A percentile compares a stretch with the other conserved stretches of the same genome.
These are phyloP conservation scores for Aporophyla lueneburgensis DNA, from an alignment of 2,888 invertebrate genomes.

Conservation along the genomic window DNA sequence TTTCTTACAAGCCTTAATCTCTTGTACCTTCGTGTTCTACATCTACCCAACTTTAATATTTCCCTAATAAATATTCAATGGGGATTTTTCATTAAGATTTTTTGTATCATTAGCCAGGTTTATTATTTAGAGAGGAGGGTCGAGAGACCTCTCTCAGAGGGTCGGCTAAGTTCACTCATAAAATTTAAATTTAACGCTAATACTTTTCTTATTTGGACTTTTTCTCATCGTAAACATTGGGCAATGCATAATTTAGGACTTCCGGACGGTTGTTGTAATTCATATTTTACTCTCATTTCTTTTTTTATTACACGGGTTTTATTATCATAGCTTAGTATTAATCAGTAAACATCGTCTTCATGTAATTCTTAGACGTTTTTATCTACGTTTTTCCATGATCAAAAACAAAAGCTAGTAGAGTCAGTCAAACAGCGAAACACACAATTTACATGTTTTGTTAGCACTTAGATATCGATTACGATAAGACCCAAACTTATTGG, in stretches of 20 bases:
- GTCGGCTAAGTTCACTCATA: conserved; percentile 75
- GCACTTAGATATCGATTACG: background rate
- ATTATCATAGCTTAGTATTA: conserved; percentile 16
- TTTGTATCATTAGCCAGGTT: conserved; percentile 80
- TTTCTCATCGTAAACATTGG: conserved; percentile 65
- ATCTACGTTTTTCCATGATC: too few relatives aligned
- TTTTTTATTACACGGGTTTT: conserved; percentile 32
- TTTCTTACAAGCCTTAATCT: conserved; percentile 58
- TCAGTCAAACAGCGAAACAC: background rate
- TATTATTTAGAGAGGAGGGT: conserved; percentile 79
- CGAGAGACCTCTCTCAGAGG: conserved; percentile 56
- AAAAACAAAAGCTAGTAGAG: background rate
- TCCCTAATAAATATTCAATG: conserved; percentile 72
- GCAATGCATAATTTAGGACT: conserved; percentile 64
- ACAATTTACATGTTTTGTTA: background rate
- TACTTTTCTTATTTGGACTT: conserved; percentile 71
- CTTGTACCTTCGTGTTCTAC: conserved; percentile 63
- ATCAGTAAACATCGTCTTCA: background rate
- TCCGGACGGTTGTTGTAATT: conserved; percentile 41
- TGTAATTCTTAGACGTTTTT: background rate
- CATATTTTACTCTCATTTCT: conserved; percentile 32
- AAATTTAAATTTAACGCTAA: conserved; percentile 79
- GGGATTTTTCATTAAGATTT: conserved; percentile 69
- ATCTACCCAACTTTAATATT: conserved; percentile 65
- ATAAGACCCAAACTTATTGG: background rate